Evolutionary conservation across 2,888 invertebrate species (phyloP).

Genomic region (Scaptomyza flava): DNA sequence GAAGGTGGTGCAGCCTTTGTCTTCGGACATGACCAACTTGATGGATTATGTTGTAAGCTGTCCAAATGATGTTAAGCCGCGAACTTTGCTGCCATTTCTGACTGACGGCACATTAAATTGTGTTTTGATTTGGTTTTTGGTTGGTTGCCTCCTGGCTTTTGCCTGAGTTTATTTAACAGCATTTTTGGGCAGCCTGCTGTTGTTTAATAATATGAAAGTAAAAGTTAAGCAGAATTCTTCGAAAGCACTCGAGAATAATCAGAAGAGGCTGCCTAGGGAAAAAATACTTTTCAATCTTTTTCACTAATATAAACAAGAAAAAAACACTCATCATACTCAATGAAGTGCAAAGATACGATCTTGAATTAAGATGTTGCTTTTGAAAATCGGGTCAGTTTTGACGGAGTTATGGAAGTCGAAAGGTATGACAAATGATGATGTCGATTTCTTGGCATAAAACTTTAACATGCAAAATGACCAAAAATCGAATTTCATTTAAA

Average conservation of each 20-base stretch:
- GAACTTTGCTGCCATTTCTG: conserved; percentile 24
- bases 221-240: conserved; percentile 59
- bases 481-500: too few relatives aligned
- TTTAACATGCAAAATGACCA: too few relatives aligned
- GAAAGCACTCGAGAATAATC: conserved; percentile 6
- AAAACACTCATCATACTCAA: conserved; percentile 29
- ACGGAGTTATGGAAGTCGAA: too few relatives aligned
- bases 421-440: too few relatives aligned
- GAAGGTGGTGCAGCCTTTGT: conserved; percentile 26
- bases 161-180: conserved; percentile 27
- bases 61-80: conserved; percentile 51
- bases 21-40: conserved; percentile 39
- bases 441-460: too few relatives aligned
- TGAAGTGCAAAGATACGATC: conserved; percentile 32
- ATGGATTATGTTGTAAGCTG: conserved; percentile 73
- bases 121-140: conserved; percentile 35
- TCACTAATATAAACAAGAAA: conserved; percentile 9
- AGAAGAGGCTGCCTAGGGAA: conserved; percentile 8
- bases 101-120: conserved; percentile 49
- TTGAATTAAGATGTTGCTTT: too few relatives aligned
- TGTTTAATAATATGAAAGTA: conserved; percentile 56
- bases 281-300: not conserved
- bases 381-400: too few relatives aligned
- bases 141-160: conserved; percentile 18
- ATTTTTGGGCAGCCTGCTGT: conserved; percentile 9